Base-by-base conservation (phyloP, 2,113 vertebrate species). In the Albula goreensis region DNA sequence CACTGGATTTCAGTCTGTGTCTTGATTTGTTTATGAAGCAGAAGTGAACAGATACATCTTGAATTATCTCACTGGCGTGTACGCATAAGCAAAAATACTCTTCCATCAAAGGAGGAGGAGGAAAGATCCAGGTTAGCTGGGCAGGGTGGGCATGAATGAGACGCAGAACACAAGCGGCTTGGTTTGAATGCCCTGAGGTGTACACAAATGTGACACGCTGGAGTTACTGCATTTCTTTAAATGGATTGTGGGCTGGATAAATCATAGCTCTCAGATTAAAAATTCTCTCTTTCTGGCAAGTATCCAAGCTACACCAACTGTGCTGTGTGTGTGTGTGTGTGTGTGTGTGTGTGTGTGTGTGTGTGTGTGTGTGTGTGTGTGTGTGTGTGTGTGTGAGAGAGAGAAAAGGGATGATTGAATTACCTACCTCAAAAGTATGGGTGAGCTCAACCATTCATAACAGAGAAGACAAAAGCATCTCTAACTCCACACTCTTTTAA, bases 311-410 rank as follows among this genome's bases (percentile, higher is more conserved):
- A 56, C 87, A 85, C 89, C 78, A 84, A 41, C 31, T 41, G 31
- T 41, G 31, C 56, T 51, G 49, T 0, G 83, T 82, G 85, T 81
- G 85, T 84, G 83, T 88, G 86, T 88, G 77, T 78, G 56, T 82
- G 88, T 22, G 85, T 80, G 87, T 89, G 89, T 85, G 87, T 77
- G 85, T 84, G 77, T 70, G 52, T 41, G 63, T 50, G 82, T 50
- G 48, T 0, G 83, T 83, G 83, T 80, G 85, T 83, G 82, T 88
- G 86, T 88, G 81, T 79, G 60, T 83, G 88, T 19, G 85, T 81
- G 87, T 89, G n/a, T 19, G 48, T 10, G 70, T 82, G 60, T 63
- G 60, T 63, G 60, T 63, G 8, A 5, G 60, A 1, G 19, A 3
- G 60, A 19, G 17, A 5, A 22, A 5, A 22, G 19, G 22, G n/a